A percentile compares a stretch with the other conserved stretches of the same genome.
Evolutionary conservation across 1,140 invertebrate species (phyloP).

Genomic region (Pteromalus puparum): DNA sequence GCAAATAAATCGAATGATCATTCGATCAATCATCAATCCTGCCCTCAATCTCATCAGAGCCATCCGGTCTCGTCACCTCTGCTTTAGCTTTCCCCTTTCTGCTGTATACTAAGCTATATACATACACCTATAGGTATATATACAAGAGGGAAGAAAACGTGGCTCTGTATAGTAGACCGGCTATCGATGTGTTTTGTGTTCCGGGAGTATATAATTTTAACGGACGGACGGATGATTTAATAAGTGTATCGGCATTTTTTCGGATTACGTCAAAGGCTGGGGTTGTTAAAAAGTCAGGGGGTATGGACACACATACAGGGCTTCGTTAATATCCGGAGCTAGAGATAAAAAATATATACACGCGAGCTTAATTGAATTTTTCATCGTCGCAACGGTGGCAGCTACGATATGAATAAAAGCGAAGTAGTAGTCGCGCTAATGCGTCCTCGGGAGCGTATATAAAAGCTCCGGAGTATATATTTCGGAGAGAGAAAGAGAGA

Average conservation of each 20-base stretch:
- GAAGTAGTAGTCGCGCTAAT: neutral
- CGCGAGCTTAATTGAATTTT: neutral
- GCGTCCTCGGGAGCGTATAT: neutral
- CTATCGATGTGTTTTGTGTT: too few species aligned
- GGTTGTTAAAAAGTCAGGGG: neutral
- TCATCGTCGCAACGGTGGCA: neutral
- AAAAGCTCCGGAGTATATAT: neutral
- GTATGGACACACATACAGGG: neutral
- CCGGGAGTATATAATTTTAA: too few species aligned
- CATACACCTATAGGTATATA: too few species aligned
- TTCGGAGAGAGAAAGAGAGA: neutral
- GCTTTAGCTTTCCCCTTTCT: neutral
- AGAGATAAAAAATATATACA: neutral
- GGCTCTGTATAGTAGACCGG: too few species aligned
- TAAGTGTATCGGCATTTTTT: neutral
- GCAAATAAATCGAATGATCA: conserved; percentile 19
- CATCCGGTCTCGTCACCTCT: neutral
- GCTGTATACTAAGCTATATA: neutral
- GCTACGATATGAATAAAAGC: neutral
- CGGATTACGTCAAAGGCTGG: neutral
- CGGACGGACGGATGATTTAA: neutral
- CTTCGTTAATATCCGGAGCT: neutral
- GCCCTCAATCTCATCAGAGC: neutral
- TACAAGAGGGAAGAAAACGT: too few species aligned
- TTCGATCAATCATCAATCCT: neutral